These are phyloP conservation scores for Apistogramma diplotaenia DNA, from an alignment of 2,113 vertebrate species.

Conservation along the genomic window DNA sequence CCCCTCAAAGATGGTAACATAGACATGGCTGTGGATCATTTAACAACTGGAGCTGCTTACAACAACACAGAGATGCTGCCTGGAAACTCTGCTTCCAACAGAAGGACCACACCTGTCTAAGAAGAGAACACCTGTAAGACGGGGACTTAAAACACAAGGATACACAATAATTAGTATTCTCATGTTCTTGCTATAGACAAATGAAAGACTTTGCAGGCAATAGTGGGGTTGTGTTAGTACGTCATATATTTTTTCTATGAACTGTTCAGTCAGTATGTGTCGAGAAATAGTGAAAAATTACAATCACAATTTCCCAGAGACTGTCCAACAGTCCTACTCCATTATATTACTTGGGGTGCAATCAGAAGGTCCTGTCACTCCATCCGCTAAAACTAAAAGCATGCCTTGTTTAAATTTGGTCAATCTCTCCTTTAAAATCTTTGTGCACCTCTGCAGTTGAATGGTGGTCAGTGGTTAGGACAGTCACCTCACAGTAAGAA, in stretches of 20 bases:
- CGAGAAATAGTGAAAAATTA: background rate
- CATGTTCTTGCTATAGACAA: background rate
- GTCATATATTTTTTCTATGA: background rate
- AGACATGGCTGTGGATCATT: constrained; percentile 30
- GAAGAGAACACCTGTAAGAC: background rate
- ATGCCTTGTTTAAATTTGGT: background rate
- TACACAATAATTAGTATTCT: background rate
- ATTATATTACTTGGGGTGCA: background rate
- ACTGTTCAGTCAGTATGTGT: background rate
- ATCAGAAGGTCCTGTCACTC: background rate
- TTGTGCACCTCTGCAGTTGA: background rate
- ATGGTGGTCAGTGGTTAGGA: background rate
- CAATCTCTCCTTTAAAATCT: background rate
- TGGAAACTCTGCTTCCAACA: constrained; percentile 57
- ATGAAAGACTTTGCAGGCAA: background rate
- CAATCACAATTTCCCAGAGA: background rate
- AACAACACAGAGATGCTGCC: constrained; percentile 46
- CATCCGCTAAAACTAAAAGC: background rate
- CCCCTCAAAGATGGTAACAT: constrained; percentile 43
- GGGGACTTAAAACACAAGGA: background rate
- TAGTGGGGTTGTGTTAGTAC: background rate
- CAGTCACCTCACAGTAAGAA: background rate
- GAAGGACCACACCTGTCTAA: constrained; percentile 72
- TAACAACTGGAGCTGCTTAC: constrained; percentile 1
- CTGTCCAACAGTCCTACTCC: background rate